phyloP scores from a whole-genome alignment of 2,113 vertebrate genomes.

The Cochlearius cochlearius region DNA sequence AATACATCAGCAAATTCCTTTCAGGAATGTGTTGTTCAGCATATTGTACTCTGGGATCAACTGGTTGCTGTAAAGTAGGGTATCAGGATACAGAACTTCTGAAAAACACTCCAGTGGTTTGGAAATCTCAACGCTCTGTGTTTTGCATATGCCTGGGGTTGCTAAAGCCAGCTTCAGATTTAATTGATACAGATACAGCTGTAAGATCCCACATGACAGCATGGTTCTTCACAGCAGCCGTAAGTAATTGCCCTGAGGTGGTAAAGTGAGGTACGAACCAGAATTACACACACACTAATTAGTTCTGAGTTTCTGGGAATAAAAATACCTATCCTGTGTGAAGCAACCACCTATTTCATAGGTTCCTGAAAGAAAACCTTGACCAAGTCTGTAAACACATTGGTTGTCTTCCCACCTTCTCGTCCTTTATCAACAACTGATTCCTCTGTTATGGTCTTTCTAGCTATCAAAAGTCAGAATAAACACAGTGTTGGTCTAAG shows the following conservation, averaged over 20 bases:
- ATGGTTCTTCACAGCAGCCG: background rate
- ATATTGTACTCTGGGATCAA: slow-evolving; percentile 10
- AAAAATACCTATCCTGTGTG: background rate
- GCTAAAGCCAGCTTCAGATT: background rate
- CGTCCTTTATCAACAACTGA: background rate
- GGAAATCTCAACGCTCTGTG: background rate
- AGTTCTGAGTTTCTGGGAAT: background rate
- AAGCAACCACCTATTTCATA: background rate
- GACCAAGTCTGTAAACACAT: background rate
- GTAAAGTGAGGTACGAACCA: background rate
- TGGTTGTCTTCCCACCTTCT: background rate
- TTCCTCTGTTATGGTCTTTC: background rate
- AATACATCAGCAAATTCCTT: slow-evolving; percentile 46
- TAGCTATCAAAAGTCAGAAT: background rate
- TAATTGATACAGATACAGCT: background rate
- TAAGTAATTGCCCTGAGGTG: background rate
- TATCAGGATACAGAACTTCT: background rate
- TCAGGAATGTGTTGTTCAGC: slow-evolving; percentile 2
- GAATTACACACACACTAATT: background rate
- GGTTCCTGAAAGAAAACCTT: background rate
- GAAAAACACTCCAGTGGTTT: background rate
- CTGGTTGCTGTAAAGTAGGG: slow-evolving; percentile 11
- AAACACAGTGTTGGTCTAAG: background rate
- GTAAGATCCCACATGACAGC: background rate
- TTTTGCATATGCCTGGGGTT: background rate